Base-by-base conservation (phyloP, 2,797 vertebrate genomes). In the Diceros bicornis region DNA sequence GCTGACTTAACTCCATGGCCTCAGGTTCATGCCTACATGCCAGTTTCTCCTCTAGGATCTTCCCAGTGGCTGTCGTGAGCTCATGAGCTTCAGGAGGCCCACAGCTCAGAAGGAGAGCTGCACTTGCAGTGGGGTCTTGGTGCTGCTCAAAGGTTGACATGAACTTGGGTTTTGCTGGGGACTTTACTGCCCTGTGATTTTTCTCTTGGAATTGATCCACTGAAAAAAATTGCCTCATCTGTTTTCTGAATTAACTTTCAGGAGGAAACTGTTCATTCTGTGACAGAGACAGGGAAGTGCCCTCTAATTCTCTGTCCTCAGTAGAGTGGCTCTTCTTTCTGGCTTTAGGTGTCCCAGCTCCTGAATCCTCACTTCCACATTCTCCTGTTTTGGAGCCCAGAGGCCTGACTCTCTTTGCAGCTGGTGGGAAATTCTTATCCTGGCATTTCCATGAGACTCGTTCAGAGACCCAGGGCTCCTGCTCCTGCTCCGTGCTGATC, bases 41-140 rank as follows among this genome's bases (percentile, higher is more conserved):
- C 41, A 96, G 3, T 47, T 94, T 97, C 57, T 96, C 81, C 37
- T 98, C 69, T 74, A 97, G 68, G 17, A 97, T 91, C 16, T 85
- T 93, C 16, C 75, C 90, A 34, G 84, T 90, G 20, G 57, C 32
- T 11, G 27, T 66, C 96, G 88, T 92, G 82, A 96, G 92, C 12
- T 96, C 82, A 9, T 82, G 86, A 61, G 66, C 77, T 95, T 96
- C 81, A 12, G 94, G 77, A 66, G 59, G 47, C 29, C 47, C 52
- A 23, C 12, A 57, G 27, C 75, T 88, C 71, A 85, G 25, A n/a
- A 77, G 93, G 44, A 74, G 21, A 93, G 55, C 10, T 47, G 4
- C 34, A 20, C 71, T 82, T 86, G 94, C 41, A 55, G 0, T 7
- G n/a, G 41, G 7, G 25, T 57, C 25, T 81, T 47, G 44, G n/a